A percentile compares a stretch with the other conserved stretches of the same genome.
Evolutionary conservation across 2,113 vertebrate genomes (phyloP).

Genomic region (Cisticola juncidis): DNA sequence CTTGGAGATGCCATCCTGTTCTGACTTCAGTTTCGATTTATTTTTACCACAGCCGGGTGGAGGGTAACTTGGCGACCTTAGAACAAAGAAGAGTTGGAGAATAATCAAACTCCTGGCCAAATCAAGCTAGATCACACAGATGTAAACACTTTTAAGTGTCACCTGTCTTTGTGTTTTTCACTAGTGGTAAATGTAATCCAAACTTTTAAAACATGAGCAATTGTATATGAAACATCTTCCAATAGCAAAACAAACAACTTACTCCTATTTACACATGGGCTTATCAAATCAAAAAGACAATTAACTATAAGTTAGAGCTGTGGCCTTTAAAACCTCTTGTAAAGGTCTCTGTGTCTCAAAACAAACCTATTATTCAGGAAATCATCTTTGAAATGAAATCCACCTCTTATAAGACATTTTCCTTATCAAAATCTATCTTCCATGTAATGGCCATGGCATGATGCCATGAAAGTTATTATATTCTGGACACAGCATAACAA

Average conservation of each 20-base stretch:
- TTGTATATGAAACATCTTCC: background rate
- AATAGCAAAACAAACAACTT: background rate
- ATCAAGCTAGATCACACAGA: background rate
- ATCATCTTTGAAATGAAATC: background rate
- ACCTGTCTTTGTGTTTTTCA: background rate
- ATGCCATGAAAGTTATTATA: background rate
- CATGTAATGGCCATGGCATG: background rate
- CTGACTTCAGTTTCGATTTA: conserved; percentile 87
- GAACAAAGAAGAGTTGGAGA: conserved; percentile 4
- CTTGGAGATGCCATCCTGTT: conserved; percentile 86
- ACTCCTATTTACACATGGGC: background rate
- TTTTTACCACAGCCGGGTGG: conserved; percentile 89
- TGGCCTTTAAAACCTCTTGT: background rate
- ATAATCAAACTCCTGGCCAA: background rate
- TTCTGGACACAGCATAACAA: background rate
- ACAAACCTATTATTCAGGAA: background rate
- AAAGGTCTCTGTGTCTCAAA: background rate
- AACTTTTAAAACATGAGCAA: background rate
- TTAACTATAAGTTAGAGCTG: background rate
- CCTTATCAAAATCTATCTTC: background rate
- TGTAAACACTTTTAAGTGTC: background rate
- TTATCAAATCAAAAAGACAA: background rate
- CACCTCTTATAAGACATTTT: background rate
- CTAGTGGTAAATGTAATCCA: background rate
- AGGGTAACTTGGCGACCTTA: conserved; percentile 90